Conservation (phyloP, 2,113 vertebrate species). For the Anas platyrhynchos region DNA sequence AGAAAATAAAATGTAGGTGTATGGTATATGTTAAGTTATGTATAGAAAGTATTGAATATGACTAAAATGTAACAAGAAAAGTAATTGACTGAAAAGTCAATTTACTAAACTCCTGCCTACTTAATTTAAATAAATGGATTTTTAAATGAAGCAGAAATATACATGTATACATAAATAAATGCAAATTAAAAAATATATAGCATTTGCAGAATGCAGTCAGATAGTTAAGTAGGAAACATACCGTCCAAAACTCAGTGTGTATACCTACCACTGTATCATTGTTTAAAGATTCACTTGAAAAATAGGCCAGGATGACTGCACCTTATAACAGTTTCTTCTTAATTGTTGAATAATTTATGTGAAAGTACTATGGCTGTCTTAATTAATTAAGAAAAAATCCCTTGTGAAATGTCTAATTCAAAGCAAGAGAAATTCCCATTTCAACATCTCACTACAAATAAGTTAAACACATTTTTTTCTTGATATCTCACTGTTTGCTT, state of each 20-base stretch:
- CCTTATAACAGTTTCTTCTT: conserved; percentile 46
- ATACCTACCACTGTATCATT: neutral
- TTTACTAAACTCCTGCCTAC: neutral
- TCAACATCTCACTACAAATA: neutral
- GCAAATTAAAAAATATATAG: neutral
- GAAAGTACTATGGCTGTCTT: conserved; percentile 47
- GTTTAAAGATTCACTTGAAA: conserved; percentile 20
- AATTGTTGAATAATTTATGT: conserved; percentile 68
- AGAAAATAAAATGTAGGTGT: neutral
- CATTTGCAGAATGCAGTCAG: neutral
- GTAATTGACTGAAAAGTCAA: neutral
- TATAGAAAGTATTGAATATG: neutral
- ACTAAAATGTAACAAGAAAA: neutral
- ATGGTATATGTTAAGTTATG: neutral
- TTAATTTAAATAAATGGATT: neutral
- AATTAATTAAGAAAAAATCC: conserved; percentile 51
- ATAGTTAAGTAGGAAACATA: neutral
- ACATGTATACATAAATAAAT: neutral
- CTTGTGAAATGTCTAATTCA: conserved; percentile 23
- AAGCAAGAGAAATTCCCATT: conserved; percentile 26
- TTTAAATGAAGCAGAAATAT: neutral
- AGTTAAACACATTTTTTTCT: neutral
- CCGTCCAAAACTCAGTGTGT: neutral
- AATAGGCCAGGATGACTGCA: conserved; percentile 5
- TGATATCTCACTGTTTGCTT: neutral